Percentiles rank a stretch among this genome's conserved stretches.
These are phyloP conservation scores for Melanotaenia parkinsoni DNA, from an alignment of 2,797 vertebrate species.

Conservation along the genomic window DNA sequence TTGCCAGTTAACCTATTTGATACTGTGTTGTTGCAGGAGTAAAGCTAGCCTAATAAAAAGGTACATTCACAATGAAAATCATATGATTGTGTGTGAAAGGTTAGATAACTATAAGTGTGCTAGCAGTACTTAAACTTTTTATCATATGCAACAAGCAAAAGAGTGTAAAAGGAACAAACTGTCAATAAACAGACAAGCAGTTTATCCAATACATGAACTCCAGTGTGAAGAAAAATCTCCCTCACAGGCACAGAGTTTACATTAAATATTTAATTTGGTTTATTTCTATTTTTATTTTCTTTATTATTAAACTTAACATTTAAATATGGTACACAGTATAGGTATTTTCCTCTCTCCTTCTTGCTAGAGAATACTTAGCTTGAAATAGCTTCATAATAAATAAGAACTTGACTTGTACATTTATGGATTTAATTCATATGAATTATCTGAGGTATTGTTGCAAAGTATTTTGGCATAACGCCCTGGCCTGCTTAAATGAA, in stretches of 20 bases:
- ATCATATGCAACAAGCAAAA: background rate
- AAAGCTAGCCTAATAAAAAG: background rate
- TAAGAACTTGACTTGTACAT: constrained; percentile 4
- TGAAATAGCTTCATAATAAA: constrained; percentile 4
- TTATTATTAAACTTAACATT: background rate
- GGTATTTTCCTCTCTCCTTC: background rate
- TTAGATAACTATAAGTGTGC: background rate
- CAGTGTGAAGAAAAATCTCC: background rate
- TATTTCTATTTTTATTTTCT: background rate
- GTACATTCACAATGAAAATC: background rate
- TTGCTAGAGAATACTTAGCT: background rate
- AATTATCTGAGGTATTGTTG: background rate
- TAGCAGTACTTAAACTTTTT: background rate
- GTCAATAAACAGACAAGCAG: background rate
- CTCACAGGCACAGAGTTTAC: background rate
- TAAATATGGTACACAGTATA: background rate
- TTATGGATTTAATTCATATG: background rate
- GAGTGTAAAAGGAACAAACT: background rate
- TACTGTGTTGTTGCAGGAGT: background rate
- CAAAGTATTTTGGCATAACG: background rate
- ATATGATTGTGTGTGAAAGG: background rate
- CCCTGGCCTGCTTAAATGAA: constrained; percentile 4
- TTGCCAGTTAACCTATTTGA: background rate
- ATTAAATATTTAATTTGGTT: background rate
- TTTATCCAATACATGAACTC: background rate